phyloP scores from a whole-genome alignment of 2,888 invertebrate species.

The Thysanoteuthis rhombus region DNA sequence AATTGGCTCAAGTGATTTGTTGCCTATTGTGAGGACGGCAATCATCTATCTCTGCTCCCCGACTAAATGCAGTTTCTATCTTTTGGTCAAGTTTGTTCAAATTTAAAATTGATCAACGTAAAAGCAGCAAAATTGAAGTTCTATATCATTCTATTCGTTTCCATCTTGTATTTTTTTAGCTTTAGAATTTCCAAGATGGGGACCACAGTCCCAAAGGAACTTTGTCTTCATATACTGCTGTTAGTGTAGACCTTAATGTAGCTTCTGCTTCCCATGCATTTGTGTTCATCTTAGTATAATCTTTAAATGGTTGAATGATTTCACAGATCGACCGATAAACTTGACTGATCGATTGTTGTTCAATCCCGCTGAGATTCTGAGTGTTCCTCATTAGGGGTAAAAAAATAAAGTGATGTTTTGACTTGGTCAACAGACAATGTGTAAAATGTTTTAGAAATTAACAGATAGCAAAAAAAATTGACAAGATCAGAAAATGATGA shows the following conservation, averaged over 20 bases:
- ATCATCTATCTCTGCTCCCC: not conserved
- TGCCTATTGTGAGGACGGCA: not conserved
- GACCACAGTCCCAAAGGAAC: not conserved
- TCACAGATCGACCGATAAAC: not conserved
- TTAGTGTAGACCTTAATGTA: not conserved
- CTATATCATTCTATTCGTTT: not conserved
- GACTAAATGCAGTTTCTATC: not conserved
- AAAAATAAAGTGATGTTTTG: not conserved
- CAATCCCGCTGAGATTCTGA: not conserved
- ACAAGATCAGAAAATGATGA: not conserved
- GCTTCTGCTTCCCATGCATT: not conserved
- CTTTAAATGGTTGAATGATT: not conserved
- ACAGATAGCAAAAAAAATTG: not conserved
- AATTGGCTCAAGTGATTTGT: not conserved
- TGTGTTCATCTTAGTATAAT: not conserved
- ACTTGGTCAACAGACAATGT: not conserved
- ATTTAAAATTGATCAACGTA: not conserved
- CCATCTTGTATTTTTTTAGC: not conserved
- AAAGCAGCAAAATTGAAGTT: not conserved
- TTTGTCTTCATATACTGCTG: not conserved
- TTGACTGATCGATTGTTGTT: not conserved
- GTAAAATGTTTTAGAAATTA: not conserved
- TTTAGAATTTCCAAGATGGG: not conserved
- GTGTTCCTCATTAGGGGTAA: not conserved
- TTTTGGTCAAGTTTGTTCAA: not conserved